Evolutionary conservation across 2,888 invertebrate species (phyloP), one percentile per base, ranked within the genome.

Genomic region (Lithophane socia): DNA sequence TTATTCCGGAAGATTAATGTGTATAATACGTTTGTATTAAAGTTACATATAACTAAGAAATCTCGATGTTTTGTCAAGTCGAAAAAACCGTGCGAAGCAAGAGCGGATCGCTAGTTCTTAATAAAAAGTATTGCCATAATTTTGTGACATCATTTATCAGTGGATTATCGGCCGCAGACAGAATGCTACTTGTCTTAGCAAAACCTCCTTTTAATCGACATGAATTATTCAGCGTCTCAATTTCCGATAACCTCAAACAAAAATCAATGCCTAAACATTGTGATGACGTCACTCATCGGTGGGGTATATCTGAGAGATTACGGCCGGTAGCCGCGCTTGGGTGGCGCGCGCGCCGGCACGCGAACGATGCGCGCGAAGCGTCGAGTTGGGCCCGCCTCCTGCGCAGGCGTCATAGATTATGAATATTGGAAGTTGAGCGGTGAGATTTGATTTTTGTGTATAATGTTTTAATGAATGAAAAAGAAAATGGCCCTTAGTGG

Each of bases 291-390:
- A 85, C 75, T 74, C 74, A 75, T 82, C 75, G 65, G 89, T 86
- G 85, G 79, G 80, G 83, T 87, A 87, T 81, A 84, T 80, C 75
- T 71, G 75, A 73, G 71, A 84, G 84, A 87, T 84, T 84, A 87
- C 86, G 82, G 89, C 89, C 94, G 90, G 95, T 93, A 95, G 95
- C 93, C 85, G 89, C 90, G 92, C 93, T 91, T 95, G 95, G 95
- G 95, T 94, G 95, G 96, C 94, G 93, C 92, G 90, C 91, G 92
- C 90, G 90, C 88, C 83, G 92, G 94, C 95, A 95, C 95, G 94
- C 94, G 95, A 94, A 90, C 92, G 91, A 90, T 90, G 92, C 91
- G 92, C 91, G 92, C 92, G 90, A 90, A 92, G 90, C 93, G 89
- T 90, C 89, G 89, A 89, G 88, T 86, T 90, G 88, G 91, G 87